Conservation (phyloP, 2,113 vertebrate genomes). For the Pelmatolapia mariae region DNA sequence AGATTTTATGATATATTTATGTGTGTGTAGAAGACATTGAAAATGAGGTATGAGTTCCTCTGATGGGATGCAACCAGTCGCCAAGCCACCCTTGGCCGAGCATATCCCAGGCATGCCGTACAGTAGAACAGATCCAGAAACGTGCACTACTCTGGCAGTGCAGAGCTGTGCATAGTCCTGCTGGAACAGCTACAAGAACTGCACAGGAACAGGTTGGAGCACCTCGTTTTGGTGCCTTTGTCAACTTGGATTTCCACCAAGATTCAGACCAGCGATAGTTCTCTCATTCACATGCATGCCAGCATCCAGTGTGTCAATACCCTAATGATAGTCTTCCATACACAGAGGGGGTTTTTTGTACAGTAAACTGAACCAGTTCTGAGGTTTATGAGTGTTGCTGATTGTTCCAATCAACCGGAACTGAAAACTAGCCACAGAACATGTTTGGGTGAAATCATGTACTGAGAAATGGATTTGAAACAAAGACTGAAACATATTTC, state of each 20-base stretch:
- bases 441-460: background rate
- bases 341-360: fast-evolving
- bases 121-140: background rate
- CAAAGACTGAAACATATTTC: background rate
- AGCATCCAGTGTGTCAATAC: background rate
- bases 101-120: background rate
- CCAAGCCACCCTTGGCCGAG: background rate
- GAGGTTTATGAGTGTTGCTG: background rate
- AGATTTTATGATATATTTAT: background rate
- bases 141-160: background rate
- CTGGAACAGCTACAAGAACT: background rate
- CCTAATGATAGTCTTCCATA: background rate
- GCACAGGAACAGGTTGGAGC: background rate
- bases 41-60: background rate
- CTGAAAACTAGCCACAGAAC: background rate
- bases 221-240: background rate
- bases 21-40: background rate
- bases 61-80: background rate
- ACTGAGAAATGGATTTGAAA: background rate
- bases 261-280: background rate
- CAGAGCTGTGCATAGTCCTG: background rate
- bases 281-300: background rate
- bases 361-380: background rate
- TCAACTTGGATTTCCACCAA: background rate
- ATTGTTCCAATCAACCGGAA: background rate